Evolutionary conservation across 2,113 vertebrate species (phyloP), one percentile per base, ranked within the genome.

Genomic region (Rhinichthys klamathensis): DNA sequence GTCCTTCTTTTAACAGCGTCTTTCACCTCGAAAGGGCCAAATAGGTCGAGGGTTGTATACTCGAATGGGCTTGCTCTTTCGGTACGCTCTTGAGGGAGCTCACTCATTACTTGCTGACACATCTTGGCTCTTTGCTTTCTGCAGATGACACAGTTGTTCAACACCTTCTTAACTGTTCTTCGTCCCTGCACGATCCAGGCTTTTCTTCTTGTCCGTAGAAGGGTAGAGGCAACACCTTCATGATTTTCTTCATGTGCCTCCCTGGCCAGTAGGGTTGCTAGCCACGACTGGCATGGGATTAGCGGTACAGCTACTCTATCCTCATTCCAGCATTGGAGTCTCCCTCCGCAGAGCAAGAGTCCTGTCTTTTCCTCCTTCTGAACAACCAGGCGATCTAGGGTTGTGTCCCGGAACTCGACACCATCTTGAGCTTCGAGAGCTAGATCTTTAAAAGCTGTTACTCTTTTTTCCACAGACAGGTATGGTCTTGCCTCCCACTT

Each of bases 71-170:
- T 56, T 27, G 75, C 41, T 30, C 82, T 74, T 30, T 27, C 46
- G n/a, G 72, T 67, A 41, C 74, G 18, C 27, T 80, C 30, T 58
- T 67, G 30, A 35, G 77, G 77, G 27, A 84, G 82, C 46, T 69
- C 54, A 21, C 76, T 80, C 84, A 80, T 80, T 35, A 85, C 76
- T 72, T 85, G 84, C 76, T 72, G 76, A 10, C 84, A 85, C 63
- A 85, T 54, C 63, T 35, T 63, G 25, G 49, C 84, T 80, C 65
- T 72, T 27, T 60, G 65, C 58, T 86, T 86, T 41, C 35, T 61
- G 79, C 85, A 86, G 25, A 56, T 61, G 70, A 86, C 41, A 73
- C 85, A 86, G 16, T 75, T 49, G 44, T 75, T 82, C 11, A 86
- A 6, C 15, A 78, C 41, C 25, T 78, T 84, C 41, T 84, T 84